Evolutionary conservation across 2,113 vertebrate genomes (phyloP).

Genomic region (Anser cygnoides): DNA sequence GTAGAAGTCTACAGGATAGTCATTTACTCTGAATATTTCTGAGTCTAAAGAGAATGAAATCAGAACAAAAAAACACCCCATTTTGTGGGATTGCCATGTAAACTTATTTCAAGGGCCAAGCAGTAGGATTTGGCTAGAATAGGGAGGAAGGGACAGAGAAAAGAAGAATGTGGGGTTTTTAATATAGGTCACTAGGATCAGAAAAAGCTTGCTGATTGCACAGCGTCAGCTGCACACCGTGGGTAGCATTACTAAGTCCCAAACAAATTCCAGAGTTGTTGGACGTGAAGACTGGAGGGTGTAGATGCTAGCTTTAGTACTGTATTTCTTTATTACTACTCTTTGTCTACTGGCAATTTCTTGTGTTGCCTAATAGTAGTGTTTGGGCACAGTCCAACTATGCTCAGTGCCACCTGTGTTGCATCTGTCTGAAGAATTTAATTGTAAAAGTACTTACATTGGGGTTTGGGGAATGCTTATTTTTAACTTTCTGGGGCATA

Average conservation of each 20-base stretch:
- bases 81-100: not conserved
- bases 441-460: not conserved
- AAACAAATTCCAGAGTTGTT: not conserved
- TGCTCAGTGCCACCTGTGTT: not conserved
- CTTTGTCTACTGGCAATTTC: not conserved
- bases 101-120: not conserved
- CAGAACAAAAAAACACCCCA: too few relatives aligned
- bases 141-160: not conserved
- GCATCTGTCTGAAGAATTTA: not conserved
- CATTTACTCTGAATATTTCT: not conserved
- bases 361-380: not conserved
- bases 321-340: not conserved
- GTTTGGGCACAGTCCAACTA: not conserved
- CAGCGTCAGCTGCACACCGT: not conserved
- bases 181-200: not conserved
- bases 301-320: not conserved
- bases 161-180: not conserved
- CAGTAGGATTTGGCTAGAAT: not conserved
- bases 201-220: not conserved
- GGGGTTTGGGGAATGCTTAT: not conserved
- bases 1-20: not conserved
- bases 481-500: not conserved
- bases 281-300: not conserved
- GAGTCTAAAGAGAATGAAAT: not conserved
- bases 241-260: not conserved